Percentiles rank a stretch among this genome's conserved stretches.
Conservation (phyloP, 1,140 invertebrate genomes). For the Apis laboriosa region DNA sequence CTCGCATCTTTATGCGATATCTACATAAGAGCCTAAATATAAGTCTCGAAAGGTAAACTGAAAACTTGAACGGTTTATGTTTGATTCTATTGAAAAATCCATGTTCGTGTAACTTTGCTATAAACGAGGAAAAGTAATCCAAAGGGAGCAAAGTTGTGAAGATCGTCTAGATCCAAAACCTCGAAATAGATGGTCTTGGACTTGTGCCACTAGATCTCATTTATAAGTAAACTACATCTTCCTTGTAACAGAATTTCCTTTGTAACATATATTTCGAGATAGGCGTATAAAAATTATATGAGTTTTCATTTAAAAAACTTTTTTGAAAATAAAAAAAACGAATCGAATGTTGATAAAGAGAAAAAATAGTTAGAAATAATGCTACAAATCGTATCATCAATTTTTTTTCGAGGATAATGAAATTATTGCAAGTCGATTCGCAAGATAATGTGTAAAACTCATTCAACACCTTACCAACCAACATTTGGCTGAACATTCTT, state of each 20-base stretch:
- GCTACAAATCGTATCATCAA: no score
- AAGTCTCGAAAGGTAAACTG: background rate
- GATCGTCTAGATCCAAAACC: constrained; percentile 12
- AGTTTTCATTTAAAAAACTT: no score
- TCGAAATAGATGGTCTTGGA: constrained; percentile 29
- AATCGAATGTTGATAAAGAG: no score
- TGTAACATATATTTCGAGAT: no score
- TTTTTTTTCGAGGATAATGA: no score
- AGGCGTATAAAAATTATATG: no score
- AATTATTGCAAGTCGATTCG: no score
- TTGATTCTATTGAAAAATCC: constrained; percentile 29
- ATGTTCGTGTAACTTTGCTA: background rate
- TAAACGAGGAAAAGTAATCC: background rate
- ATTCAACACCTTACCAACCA: background rate
- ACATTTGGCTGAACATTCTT: background rate
- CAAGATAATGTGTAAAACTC: background rate
- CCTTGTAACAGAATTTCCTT: background rate
- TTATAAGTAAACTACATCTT: constrained; percentile 7
- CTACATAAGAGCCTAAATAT: background rate
- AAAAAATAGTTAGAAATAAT: no score
- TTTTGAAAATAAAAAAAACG: no score
- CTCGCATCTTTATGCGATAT: background rate
- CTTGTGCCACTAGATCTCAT: constrained; percentile 6
- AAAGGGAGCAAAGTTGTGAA: background rate
- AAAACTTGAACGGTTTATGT: constrained; percentile 6